Base-by-base conservation (phyloP, 2,888 invertebrate genomes). In the Drosophila fungiperda region DNA sequence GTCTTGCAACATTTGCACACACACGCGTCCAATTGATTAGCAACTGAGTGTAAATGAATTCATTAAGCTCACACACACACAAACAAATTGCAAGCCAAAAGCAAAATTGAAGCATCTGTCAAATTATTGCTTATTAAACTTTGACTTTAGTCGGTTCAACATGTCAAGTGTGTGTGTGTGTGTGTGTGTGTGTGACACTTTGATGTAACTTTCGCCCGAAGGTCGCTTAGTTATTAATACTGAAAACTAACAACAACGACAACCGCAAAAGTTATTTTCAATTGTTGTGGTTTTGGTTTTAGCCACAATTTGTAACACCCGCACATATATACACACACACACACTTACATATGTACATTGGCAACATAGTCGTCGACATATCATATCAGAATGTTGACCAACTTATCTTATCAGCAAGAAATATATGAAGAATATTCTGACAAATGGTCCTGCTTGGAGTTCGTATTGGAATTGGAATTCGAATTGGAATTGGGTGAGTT, bases 61-160 rank as follows among this genome's bases (percentile, higher is more conserved):
- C 70, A 87, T 88, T 86, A 87, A 77, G 70, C 70, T 42, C 42
- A 12, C 15, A 53, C 20, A 52, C 4, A 26, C 17, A n/a, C 42
- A 36, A 53, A 32, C 52, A 49, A 78, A 68, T 50, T 74, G 75
- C 77, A 77, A 54, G 50, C 35, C 48, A 26, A 63, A 63, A 67
- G 80, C 80, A 78, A 63, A 58, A 52, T 40, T 49, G 52, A 42
- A 17, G 55, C 36, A 17, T 35, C 40, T 7, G 35, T 68, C 57
- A 72, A 80, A 88, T 87, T 83, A 88, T 87, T 83, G 77, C 74
- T 88, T 80, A 86, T 84, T 84, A 84, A 84, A 80, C 87, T 78
- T 66, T 50, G 70, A 36, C 70, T 33, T 33, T 50, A 40, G 71
- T 38, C 29, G 69, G 80, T 68, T 73, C 66, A 68, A 62, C 49